A percentile compares a stretch with the other conserved stretches of the same genome.
Conservation (phyloP, 1,140 invertebrate genomes). For the Bombus haemorrhoidalis region DNA sequence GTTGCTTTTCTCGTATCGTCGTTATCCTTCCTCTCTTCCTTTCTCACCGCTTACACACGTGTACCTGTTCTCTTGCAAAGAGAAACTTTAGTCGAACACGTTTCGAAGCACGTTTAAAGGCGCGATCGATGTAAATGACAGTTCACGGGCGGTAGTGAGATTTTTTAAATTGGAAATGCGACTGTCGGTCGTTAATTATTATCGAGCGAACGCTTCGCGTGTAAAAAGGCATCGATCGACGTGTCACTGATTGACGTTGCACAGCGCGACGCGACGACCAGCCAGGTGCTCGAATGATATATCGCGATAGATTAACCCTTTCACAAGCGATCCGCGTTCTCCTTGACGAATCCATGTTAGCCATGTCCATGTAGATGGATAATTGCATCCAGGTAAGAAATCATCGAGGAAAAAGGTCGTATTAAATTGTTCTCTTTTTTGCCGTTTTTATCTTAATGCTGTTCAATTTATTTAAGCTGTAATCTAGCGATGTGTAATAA, state of each 20-base stretch:
- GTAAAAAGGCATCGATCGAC: slow-evolving; percentile 23
- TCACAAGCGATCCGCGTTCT: slow-evolving; percentile 36
- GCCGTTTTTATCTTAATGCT: background rate
- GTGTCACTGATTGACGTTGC: slow-evolving; percentile 6
- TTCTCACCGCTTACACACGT: too few species aligned
- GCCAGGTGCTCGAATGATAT: slow-evolving; percentile 38
- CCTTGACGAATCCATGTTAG: slow-evolving; percentile 38
- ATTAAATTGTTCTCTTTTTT: slow-evolving; percentile 5
- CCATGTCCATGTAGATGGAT: background rate
- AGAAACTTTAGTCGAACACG: background rate
- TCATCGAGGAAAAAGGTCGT: background rate
- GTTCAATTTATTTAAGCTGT: slow-evolving; percentile 6
- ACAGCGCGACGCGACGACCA: background rate
- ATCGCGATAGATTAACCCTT: slow-evolving; percentile 49
- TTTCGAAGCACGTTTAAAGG: background rate
- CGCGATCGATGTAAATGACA: background rate
- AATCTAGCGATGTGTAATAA: background rate
- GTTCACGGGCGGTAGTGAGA: background rate
- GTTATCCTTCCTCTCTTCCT: background rate
- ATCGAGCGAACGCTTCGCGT: background rate
- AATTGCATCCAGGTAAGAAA: slow-evolving; percentile 24
- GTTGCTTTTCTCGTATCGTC: background rate
- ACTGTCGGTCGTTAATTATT: slow-evolving; percentile 34
- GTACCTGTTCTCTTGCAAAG: background rate
- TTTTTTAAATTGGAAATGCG: background rate